phyloP scores from a whole-genome alignment of 2,888 invertebrate species.

The Bombylius discolor region DNA sequence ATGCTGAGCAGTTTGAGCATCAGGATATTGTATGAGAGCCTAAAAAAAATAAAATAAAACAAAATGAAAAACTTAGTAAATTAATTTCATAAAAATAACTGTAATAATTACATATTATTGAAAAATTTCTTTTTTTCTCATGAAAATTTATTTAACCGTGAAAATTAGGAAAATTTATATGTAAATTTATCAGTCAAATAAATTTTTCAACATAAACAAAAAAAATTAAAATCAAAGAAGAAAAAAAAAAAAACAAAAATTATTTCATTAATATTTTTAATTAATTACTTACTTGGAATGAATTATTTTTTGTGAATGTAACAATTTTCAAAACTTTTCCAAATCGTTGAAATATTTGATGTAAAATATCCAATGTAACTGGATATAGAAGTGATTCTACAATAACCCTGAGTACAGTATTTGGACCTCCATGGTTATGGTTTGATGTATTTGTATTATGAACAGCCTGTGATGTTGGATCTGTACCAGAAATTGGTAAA shows the following conservation, averaged over 20 bases:
- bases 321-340: slow-evolving; percentile 99
- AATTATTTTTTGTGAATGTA: slow-evolving; percentile 99
- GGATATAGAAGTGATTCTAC: slow-evolving; percentile 98
- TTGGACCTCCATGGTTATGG: slow-evolving; percentile 69
- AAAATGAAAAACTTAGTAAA: slow-evolving; percentile 7
- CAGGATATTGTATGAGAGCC: slow-evolving; percentile 97
- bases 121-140: background rate
- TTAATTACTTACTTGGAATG: slow-evolving; percentile 34
- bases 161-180: slow-evolving; percentile 7
- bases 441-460: slow-evolving; percentile 35
- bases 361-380: slow-evolving; percentile 91
- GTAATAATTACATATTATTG: background rate
- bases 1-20: slow-evolving; percentile 90
- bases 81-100: background rate
- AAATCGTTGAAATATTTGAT: slow-evolving; percentile 95
- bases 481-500: slow-evolving; percentile 44
- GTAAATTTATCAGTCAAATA: slow-evolving; percentile 3
- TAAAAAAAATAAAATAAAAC: slow-evolving; percentile 75
- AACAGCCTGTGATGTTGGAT: slow-evolving; percentile 39
- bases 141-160: background rate
- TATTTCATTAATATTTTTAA: background rate
- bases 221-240: too few species aligned
- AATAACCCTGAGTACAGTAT: slow-evolving; percentile 94
- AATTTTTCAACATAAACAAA: too few species aligned
- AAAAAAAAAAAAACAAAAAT: too few species aligned